These are phyloP conservation scores for Cephonodes hylas DNA, from an alignment of 2,888 invertebrate species.

Conservation along the genomic window DNA sequence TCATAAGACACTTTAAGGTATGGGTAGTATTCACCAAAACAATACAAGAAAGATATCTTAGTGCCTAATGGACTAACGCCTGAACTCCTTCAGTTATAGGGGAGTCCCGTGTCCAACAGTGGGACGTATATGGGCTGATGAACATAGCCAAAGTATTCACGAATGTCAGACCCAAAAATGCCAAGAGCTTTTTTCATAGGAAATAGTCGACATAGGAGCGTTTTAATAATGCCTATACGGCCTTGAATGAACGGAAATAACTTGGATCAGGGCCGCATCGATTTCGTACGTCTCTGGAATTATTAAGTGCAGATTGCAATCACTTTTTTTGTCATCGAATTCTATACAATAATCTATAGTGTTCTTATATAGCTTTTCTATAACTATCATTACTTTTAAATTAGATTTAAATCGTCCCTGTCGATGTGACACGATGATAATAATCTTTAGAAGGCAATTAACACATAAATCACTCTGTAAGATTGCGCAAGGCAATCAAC, in stretches of 20 bases:
- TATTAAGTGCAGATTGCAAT: slow-evolving; percentile 38
- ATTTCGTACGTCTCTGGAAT: slow-evolving; percentile 60
- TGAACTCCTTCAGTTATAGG: too few relatives aligned
- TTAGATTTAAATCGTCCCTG: background rate
- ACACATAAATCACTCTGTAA: slow-evolving; percentile 26
- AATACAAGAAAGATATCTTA: too few relatives aligned
- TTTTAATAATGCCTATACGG: slow-evolving; percentile 53
- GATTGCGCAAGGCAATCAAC: slow-evolving; percentile 25
- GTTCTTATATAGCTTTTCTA: background rate
- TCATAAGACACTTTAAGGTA: too few relatives aligned
- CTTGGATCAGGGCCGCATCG: slow-evolving; percentile 70
- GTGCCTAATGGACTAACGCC: too few relatives aligned
- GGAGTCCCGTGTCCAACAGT: too few relatives aligned
- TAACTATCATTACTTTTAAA: background rate
- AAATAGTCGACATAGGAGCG: slow-evolving; percentile 26
- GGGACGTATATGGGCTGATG: too few relatives aligned
- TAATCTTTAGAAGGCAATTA: slow-evolving; percentile 21
- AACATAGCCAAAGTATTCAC: background rate
- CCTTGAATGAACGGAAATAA: slow-evolving; percentile 72
- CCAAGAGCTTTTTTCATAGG: background rate
- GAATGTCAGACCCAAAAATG: background rate
- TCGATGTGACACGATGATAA: background rate
- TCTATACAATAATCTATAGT: background rate
- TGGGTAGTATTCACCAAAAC: too few relatives aligned
- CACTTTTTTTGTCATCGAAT: background rate